Base-by-base conservation (phyloP, 1,140 invertebrate species). In the Batillaria attramentaria region DNA sequence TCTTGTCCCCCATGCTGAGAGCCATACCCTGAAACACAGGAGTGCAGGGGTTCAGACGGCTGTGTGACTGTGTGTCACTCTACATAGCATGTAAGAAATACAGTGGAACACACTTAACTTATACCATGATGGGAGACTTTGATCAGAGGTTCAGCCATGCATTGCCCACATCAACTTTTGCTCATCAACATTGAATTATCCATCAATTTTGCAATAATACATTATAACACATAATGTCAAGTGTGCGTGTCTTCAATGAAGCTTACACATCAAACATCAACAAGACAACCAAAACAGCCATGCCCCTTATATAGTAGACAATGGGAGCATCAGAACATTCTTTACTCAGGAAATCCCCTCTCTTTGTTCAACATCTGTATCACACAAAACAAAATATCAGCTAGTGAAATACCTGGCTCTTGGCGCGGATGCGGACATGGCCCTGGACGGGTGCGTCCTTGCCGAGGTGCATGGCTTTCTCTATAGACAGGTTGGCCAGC, bases 401-500 rank as follows among this genome's bases (percentile, higher is more conserved):
- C 62, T 33, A 69, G 18, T 6, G 31, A 24, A 77, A 68, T 83
- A 96, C 96, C 93, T 99, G 98, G 88, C 97, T 99, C 92, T 99
- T 99, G 28, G 98, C 98, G 81, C 98, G 93, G 84, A 99, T 99
- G 84, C 98, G 93, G 89, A 99, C 98, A 90, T 99, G 98, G 10
- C 98, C 98, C 33, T 95, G 96, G 18, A 99, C 97, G 54, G 97
- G 94, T 33, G 96, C 94, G 84, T 95, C 94, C 6, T 76, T 77
- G 13, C 95, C 94, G 88, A 97, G 95, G 87, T 97, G 95, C 43
- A 96, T 92, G 20, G 97, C 95, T 86, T 98, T 98, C 91, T 99
- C 99, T 85, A 99, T 97, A 87, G 97, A 98, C 82, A 99, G 93
- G 93, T 99, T 99, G 68, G 98, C 98, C 78, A 99, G 92, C 3